These are phyloP conservation scores for Rafetus swinhoei DNA, from an alignment of 2,113 vertebrate species.

Conservation along the genomic window DNA sequence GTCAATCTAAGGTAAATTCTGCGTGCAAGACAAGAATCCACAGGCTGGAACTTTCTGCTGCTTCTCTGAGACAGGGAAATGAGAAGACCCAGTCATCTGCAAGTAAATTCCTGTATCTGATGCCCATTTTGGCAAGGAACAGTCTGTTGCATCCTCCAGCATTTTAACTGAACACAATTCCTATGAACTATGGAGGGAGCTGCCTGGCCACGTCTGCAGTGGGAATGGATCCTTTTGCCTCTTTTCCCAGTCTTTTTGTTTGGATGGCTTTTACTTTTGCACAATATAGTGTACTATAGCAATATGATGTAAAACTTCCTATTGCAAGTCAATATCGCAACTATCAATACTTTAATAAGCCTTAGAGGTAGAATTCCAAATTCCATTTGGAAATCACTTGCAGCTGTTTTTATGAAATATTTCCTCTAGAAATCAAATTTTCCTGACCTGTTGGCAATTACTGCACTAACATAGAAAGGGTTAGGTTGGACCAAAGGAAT, in stretches of 20 bases:
- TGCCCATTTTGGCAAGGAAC: not conserved
- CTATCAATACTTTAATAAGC: slow-evolving; percentile 4
- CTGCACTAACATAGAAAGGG: not conserved
- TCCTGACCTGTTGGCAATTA: slow-evolving; percentile 11
- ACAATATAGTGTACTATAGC: not conserved
- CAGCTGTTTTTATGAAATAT: slow-evolving; percentile 22
- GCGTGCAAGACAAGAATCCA: not conserved
- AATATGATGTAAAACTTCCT: not conserved
- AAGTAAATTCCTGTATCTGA: not conserved
- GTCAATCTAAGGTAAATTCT: not conserved
- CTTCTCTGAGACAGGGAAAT: not conserved
- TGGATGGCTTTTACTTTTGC: not conserved
- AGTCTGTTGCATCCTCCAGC: not conserved
- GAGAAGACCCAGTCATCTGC: not conserved
- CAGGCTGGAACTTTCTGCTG: not conserved
- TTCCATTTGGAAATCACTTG: slow-evolving; percentile 31
- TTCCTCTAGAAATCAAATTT: slow-evolving; percentile 42
- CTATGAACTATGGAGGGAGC: not conserved
- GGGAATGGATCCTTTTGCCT: not conserved
- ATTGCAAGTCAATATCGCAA: not conserved
- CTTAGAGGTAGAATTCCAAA: not conserved
- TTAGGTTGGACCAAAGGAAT: slow-evolving; percentile 19
- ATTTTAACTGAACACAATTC: not conserved
- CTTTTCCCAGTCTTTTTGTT: not conserved
- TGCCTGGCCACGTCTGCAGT: not conserved